These are phyloP conservation scores for Solea senegalensis DNA, from an alignment of 2,113 vertebrate species.

Conservation along the genomic window DNA sequence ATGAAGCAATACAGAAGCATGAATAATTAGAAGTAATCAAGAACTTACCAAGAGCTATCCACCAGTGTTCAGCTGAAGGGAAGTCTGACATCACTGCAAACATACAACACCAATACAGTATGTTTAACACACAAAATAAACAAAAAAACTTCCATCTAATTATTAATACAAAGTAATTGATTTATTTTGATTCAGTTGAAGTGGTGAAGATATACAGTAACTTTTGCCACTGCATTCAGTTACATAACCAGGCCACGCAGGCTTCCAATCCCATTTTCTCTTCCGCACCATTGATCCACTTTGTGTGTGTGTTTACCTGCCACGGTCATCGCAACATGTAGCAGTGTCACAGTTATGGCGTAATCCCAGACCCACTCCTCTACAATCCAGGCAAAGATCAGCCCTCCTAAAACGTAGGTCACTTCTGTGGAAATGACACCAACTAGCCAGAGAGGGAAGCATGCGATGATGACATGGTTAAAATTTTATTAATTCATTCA, in stretches of 20 bases:
- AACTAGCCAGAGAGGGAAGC: conserved; percentile 51
- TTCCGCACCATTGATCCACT: conserved; percentile 54
- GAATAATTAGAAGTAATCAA: neutral
- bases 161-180: no score
- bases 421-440: conserved; percentile 83
- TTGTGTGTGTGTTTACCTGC: conserved; percentile 70
- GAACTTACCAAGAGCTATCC: conserved; percentile 82
- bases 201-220: neutral
- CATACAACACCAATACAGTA: neutral
- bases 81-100: conserved; percentile 80
- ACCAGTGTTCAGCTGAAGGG: conserved; percentile 82
- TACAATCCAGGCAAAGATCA: conserved; percentile 83
- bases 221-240: conserved; percentile 18
- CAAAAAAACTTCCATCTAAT: neutral
- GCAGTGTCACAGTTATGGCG: conserved; percentile 83
- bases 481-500: no score
- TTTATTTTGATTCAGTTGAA: no score
- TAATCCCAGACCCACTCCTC: conserved; percentile 88
- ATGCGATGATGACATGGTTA: no score
- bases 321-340: conserved; percentile 80
- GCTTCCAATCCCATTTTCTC: conserved; percentile 52
- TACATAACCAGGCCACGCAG: conserved; percentile 35
- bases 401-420: conserved; percentile 80
- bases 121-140: neutral
- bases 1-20: neutral